Percentiles rank a stretch among this genome's conserved stretches.
Evolutionary conservation across 2,113 vertebrate species (phyloP).

Genomic region (Chaetodon auriga): DNA sequence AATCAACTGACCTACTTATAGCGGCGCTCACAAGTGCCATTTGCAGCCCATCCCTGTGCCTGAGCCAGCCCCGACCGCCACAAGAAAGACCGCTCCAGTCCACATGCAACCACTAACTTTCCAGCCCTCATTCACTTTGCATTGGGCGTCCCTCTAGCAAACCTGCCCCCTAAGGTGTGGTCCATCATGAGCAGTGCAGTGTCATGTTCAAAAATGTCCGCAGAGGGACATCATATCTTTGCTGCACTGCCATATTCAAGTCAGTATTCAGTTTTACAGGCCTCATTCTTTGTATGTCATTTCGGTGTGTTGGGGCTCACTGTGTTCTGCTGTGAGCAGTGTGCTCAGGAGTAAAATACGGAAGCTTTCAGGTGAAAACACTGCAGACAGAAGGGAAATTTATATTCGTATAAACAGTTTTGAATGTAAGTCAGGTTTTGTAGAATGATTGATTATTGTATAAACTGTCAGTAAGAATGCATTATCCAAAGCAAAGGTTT

Average conservation of each 20-base stretch:
- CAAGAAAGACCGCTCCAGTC: slow-evolving; percentile 14
- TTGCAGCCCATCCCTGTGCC: background rate
- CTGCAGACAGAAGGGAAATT: background rate
- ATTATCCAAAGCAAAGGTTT: background rate
- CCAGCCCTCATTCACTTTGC: slow-evolving; percentile 35
- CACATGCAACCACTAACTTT: slow-evolving; percentile 7
- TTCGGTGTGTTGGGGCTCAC: slow-evolving; percentile 11
- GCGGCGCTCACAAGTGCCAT: slow-evolving; percentile 14
- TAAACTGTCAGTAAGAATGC: background rate
- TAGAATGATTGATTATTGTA: background rate
- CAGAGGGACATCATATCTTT: background rate
- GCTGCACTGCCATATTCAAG: slow-evolving; percentile 14
- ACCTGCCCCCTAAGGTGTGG: slow-evolving; percentile 41
- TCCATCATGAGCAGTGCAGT: slow-evolving; percentile 44
- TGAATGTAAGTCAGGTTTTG: background rate
- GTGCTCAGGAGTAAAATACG: slow-evolving; percentile 6
- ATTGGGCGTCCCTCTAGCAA: slow-evolving; percentile 36
- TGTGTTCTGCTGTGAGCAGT: background rate
- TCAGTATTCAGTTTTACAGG: no score
- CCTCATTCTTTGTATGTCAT: background rate
- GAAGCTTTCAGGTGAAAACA: slow-evolving; percentile 3
- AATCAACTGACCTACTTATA: slow-evolving; percentile 59
- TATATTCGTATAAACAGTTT: background rate
- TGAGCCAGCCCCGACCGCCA: background rate
- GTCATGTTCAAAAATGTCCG: slow-evolving; percentile 39